A percentile compares a stretch with the other conserved stretches of the same genome.
These are phyloP conservation scores for Quiscalus mexicanus DNA, from an alignment of 2,113 vertebrate genomes.

Conservation along the genomic window DNA sequence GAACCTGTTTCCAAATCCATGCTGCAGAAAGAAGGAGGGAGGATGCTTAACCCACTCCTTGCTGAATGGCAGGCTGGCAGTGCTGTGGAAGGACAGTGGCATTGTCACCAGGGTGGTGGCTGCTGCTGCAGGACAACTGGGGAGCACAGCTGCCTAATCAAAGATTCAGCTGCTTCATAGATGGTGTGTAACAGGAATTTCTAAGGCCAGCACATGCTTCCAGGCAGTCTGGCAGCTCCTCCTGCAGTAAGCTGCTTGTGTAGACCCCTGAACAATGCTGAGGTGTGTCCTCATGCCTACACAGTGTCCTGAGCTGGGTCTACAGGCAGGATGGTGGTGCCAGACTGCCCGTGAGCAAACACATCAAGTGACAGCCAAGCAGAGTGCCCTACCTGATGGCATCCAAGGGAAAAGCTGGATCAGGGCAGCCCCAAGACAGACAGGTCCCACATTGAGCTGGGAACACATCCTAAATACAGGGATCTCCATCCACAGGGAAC, in stretches of 20 bases:
- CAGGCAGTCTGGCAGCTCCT: not conserved
- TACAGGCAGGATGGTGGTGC: not conserved
- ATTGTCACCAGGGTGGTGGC: accelerated
- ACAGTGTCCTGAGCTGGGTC: accelerated
- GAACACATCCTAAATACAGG: not conserved
- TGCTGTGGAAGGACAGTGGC: not conserved
- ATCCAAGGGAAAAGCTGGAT: not conserved
- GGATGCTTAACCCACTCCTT: not conserved
- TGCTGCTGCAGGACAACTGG: not conserved
- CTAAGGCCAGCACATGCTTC: not conserved
- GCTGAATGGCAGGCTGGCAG: not conserved
- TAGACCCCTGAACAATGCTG: accelerated
- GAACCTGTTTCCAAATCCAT: not conserved
- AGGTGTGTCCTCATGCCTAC: not conserved
- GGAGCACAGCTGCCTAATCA: not conserved
- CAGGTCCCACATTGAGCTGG: too few relatives aligned
- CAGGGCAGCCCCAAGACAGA: not conserved
- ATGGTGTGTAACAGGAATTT: not conserved
- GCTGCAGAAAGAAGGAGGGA: not conserved
- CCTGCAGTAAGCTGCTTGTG: not conserved
- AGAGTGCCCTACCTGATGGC: not conserved
- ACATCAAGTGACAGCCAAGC: accelerated
- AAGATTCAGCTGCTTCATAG: not conserved
- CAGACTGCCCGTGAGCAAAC: not conserved
- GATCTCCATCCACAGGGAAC: not conserved